Base-by-base conservation (phyloP, 2,797 vertebrate species). In the Tachyglossus aculeatus region DNA sequence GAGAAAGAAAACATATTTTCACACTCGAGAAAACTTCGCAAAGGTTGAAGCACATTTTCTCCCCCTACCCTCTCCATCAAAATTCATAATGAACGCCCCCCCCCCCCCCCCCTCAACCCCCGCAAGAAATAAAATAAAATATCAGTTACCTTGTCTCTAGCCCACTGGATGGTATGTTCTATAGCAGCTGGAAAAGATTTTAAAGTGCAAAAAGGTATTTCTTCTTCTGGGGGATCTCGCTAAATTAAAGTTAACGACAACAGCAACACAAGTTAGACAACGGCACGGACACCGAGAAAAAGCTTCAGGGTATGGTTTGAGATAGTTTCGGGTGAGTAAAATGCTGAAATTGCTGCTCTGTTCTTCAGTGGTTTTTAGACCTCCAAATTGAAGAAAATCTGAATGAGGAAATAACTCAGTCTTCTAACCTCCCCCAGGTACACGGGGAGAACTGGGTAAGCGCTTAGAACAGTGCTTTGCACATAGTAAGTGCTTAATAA, bases 81-180 rank as follows among this genome's bases (percentile, higher is more conserved):
- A 62, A 65, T 2, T 29, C 6, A 50, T 5, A 24, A 1, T 2
- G 19, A 73, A 29, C 31, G 7, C 36, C 8, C 33, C 11, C n/a
- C n/a, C n/a, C n/a, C n/a, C n/a, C n/a, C n/a, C n/a, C n/a, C n/a
- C n/a, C n/a, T n/a, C n/a, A n/a, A n/a, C n/a, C n/a, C n/a, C n/a
- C n/a, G n/a, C n/a, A n/a, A n/a, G n/a, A n/a, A n/a, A n/a, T n/a
- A n/a, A 62, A n/a, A n/a, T 27, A 3, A n/a, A 48, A 62, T 1
- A 50, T 24, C n/a, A 25, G 58, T 83, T 86, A 98, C 98, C 95
- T 99, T 99, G 91, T 99, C 98, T 90, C 98, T 95, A 71, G 98
- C 96, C 98, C 98, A 99, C 34, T 99, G 98, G 89, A 99, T 99
- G 1, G 98, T 99, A 85, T 99, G 98, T 74, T 99, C 98, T 60